Percentiles rank a stretch among this genome's conserved stretches.
These are phyloP conservation scores for Stigmatopora nigra DNA, from an alignment of 2,113 vertebrate genomes.

Conservation along the genomic window DNA sequence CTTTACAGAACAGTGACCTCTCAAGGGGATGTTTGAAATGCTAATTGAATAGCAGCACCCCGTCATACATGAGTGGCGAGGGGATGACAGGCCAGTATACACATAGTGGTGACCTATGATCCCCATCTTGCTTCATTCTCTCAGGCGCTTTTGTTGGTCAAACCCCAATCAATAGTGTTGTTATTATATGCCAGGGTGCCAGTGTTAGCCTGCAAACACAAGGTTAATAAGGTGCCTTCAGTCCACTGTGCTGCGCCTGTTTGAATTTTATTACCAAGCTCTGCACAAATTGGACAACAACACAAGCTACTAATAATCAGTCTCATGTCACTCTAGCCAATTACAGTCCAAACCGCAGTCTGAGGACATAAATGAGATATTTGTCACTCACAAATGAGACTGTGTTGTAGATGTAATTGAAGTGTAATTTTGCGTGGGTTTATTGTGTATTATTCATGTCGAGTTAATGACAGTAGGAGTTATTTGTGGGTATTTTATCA, in stretches of 20 bases:
- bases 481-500: too few species aligned
- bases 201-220: conserved; percentile 11
- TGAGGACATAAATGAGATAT: not conserved
- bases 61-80: conserved; percentile 3
- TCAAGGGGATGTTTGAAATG: conserved; percentile 20
- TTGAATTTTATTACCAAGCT: conserved; percentile 7
- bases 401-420: not conserved
- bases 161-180: conserved; percentile 22
- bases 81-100: not conserved
- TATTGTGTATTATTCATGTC: not conserved
- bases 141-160: conserved; percentile 10
- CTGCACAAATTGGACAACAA: conserved; percentile 1
- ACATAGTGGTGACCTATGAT: conserved; percentile 4
- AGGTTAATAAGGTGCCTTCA: conserved; percentile 17
- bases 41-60: conserved; percentile 7
- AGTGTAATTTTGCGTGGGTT: not conserved
- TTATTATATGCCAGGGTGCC: conserved; percentile 15
- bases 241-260: not conserved
- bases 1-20: conserved; percentile 14
- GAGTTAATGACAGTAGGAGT: not conserved
- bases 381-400: not conserved
- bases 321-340: conserved; percentile 13
- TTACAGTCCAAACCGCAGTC: conserved; percentile 8
- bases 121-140: conserved; percentile 11
- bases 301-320: not conserved